Base-by-base conservation (phyloP, 2,888 invertebrate species). In the Rhopalosiphum nymphaeae region DNA sequence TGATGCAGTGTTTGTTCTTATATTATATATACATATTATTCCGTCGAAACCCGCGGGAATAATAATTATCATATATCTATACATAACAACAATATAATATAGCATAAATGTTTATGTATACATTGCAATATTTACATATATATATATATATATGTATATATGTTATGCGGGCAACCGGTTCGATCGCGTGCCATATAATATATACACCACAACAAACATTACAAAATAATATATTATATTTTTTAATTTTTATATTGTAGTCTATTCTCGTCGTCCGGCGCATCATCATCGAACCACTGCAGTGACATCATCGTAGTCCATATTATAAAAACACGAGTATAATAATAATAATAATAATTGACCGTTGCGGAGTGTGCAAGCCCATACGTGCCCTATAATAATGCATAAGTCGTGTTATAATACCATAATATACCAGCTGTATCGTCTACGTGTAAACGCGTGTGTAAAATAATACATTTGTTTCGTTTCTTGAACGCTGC, bases 161-260 rank as follows among this genome's bases (percentile, higher is more conserved):
- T 10, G 13, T 3, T 49, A 86, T 86, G n/a, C 16, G 86, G 16
- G 44, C 29, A 86, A 86, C 86, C 86, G 46, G 86, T 86, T 86
- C 86, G 86, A 29, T 46, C 46, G 86, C 86, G 86, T 86, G 86
- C 86, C 86, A n/a, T 78, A 78, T 61, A 10, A 61, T 61, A 61
- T n/a, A 78, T 9, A 36, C 78, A 78, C 78, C 78, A n/a, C 67
- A 78, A 78, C 78, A 78, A 9, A 78, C 36, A 36, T 78, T 36
- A 21, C 36, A 21, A 2, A 10, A 57, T 26, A 53, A 57, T 26
- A 36, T 78, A 78, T n/a, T n/a, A 78, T 36, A 36, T 36, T 16
- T 36, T 36, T 78, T 21, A 46, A 46, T 78, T 21, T 36, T 78
- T 1, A n/a, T 67, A 78, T 3, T 1, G 36, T 21, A 36, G 78